These are phyloP conservation scores for Aulostomus chinensis DNA, from an alignment of 2,797 vertebrate genomes.

Conservation along the genomic window DNA sequence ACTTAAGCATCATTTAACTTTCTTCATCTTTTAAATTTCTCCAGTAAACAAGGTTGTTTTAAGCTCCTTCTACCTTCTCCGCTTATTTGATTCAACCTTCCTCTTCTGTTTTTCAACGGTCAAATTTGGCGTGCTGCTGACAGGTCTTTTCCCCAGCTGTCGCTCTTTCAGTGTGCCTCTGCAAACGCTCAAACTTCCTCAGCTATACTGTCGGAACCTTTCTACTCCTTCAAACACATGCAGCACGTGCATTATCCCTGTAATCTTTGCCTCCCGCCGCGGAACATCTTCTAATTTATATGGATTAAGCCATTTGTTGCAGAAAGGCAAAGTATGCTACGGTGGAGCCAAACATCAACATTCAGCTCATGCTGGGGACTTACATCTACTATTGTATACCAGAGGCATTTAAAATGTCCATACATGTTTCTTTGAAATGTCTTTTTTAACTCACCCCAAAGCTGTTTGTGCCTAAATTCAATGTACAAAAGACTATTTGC, in stretches of 20 bases:
- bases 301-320: slow-evolving; percentile 66
- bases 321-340: slow-evolving; percentile 32
- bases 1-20: too few species aligned
- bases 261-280: slow-evolving; percentile 65
- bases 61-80: too few species aligned
- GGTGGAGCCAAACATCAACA: slow-evolving; percentile 45
- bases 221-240: slow-evolving; percentile 23
- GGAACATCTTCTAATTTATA: slow-evolving; percentile 59
- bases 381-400: slow-evolving; percentile 8
- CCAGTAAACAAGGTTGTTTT: not conserved
- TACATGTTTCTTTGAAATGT: slow-evolving; percentile 33
- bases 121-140: slow-evolving; percentile 27
- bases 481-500: slow-evolving; percentile 31
- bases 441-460: slow-evolving; percentile 28
- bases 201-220: slow-evolving; percentile 30
- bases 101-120: slow-evolving; percentile 7
- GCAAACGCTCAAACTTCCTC: slow-evolving; percentile 50
- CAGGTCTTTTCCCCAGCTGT: slow-evolving; percentile 47
- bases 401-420: slow-evolving; percentile 34
- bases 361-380: slow-evolving; percentile 26
- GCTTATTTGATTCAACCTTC: slow-evolving; percentile 13
- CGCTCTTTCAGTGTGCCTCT: slow-evolving; percentile 37
- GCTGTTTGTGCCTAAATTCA: slow-evolving; percentile 22
- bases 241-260: slow-evolving; percentile 44
- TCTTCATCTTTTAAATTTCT: too few species aligned